A percentile compares a stretch with the other conserved stretches of the same genome.
Evolutionary conservation across 2,113 vertebrate genomes (phyloP).

Genomic region (Centropristis striata): DNA sequence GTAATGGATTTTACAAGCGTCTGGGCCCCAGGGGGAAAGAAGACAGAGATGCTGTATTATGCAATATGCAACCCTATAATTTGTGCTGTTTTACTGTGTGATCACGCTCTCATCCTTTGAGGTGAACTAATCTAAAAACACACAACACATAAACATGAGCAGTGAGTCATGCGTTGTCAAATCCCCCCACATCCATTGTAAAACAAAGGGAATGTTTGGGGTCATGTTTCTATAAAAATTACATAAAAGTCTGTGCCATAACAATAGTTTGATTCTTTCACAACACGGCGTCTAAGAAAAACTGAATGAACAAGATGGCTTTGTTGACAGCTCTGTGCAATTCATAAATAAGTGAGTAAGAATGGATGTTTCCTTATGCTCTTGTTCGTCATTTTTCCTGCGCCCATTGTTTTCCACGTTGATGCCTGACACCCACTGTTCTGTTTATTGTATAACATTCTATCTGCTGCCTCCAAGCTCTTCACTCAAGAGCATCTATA

Average conservation of each 20-base stretch:
- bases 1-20: slow-evolving; percentile 53
- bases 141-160: slow-evolving; percentile 17
- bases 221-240: slow-evolving; percentile 38
- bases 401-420: slow-evolving; percentile 36
- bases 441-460: slow-evolving; percentile 42
- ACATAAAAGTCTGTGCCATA: slow-evolving; percentile 25
- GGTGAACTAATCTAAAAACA: slow-evolving; percentile 42
- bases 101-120: slow-evolving; percentile 23
- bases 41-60: slow-evolving; percentile 35
- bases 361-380: slow-evolving; percentile 28
- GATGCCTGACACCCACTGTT: slow-evolving; percentile 50
- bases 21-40: not conserved
- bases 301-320: not conserved
- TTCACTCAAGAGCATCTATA: slow-evolving; percentile 30
- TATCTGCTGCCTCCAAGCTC: slow-evolving; percentile 31
- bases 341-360: slow-evolving; percentile 28
- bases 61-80: slow-evolving; percentile 43
- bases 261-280: slow-evolving; percentile 21
- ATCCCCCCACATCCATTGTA: slow-evolving; percentile 11
- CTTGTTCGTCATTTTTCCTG: slow-evolving; percentile 47
- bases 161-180: slow-evolving; percentile 33
- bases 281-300: not conserved
- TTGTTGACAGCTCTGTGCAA: slow-evolving; percentile 42
- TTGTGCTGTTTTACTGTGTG: slow-evolving; percentile 34
- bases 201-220: slow-evolving; percentile 36